Evolutionary conservation across 2,888 invertebrate genomes (phyloP).

Genomic region (Drosophila engyochracea): DNA sequence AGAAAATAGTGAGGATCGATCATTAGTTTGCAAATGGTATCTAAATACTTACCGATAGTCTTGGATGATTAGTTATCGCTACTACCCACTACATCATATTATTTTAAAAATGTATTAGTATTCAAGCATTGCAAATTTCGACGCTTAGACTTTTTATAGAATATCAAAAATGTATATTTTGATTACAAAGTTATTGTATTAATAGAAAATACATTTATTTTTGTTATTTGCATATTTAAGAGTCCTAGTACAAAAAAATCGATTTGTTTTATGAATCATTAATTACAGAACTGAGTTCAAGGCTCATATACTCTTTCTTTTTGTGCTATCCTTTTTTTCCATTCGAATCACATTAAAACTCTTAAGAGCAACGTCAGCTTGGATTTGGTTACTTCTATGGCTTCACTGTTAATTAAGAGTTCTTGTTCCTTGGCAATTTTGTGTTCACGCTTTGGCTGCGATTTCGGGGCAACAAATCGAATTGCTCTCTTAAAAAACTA

Average conservation of each 20-base stretch:
- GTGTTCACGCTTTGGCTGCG: constrained; percentile 18
- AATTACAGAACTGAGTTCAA: neutral
- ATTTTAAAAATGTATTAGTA: neutral
- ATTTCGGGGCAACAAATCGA: constrained; percentile 39
- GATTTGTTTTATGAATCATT: neutral
- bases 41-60: neutral
- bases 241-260: neutral
- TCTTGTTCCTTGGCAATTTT: constrained; percentile 26
- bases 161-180: neutral
- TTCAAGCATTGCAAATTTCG: neutral
- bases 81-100: neutral
- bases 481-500: constrained; percentile 54
- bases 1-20: neutral
- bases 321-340: neutral
- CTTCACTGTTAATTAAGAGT: constrained; percentile 19
- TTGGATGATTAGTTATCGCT: neutral
- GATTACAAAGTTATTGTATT: neutral
- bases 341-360: neutral
- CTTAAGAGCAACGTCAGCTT: neutral
- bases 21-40: neutral
- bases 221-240: neutral
- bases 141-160: neutral
- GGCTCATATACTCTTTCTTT: neutral
- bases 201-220: neutral
- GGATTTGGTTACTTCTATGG: neutral